Base-by-base conservation (phyloP, 2,797 vertebrate species). In the Pelodytes ibericus region DNA sequence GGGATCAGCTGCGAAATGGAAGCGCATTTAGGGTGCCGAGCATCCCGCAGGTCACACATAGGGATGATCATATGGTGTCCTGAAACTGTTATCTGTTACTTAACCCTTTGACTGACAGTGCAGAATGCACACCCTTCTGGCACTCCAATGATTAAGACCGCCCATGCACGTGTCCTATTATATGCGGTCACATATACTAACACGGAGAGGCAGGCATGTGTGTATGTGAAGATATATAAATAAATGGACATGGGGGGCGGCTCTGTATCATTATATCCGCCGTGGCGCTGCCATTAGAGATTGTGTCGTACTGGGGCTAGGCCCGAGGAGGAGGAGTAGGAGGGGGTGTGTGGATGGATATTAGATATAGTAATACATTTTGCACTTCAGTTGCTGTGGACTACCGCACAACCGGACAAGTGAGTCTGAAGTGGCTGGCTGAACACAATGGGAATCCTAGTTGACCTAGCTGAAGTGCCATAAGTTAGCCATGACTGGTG, bases 221-320 rank as follows among this genome's bases (percentile, higher is more conserved):
- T 18, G 16, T 47, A 36, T 5, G 11, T 4, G 16, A 15, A 4
- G 44, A 39, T 31, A 53, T 22, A 53, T 64, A 20, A 57, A 20
- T 69, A 47, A 27, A 58, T 27, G 63, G 16, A 25, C 47, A 15
- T 15, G n/a, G 59, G 67, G 69, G 69, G 58, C 58, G 71, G 58
- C 41, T 36, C 60, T 10, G 31, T 33, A n/a, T 31, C 18, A 53
- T 30, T 30, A 59, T 67, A 10, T 25, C 56, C 56, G 29, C 31
- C 24, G 59, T 47, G 20, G n/a, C 13, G 49, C 67, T 70, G 53
- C 53, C 51, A 70, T 70, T 51, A 70, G 11, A 68, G 16, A 44
- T 7, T 68, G 72, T 65, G 71, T 57, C 49, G 49, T 74, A 18
- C 39, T 75, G 73, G 51, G 73, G 64, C 63, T 75, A 69, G 73